Conservation (phyloP, 2,797 vertebrate genomes). For the Furcifer pardalis region DNA sequence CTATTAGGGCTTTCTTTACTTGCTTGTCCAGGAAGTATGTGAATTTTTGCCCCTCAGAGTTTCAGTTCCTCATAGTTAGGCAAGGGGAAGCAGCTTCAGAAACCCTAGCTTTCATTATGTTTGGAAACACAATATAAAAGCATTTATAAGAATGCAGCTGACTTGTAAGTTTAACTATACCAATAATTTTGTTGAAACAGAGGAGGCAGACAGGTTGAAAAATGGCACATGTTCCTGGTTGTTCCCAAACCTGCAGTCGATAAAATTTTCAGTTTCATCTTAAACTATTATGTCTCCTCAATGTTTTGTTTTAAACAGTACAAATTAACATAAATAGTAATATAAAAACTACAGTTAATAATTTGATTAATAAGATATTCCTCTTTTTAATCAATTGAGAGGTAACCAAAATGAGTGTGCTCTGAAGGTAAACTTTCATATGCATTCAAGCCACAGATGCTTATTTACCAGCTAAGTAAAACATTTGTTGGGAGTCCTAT, state of each 20-base stretch:
- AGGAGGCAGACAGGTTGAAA: conserved; percentile 11
- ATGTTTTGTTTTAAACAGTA: neutral
- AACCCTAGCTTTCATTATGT: conserved; percentile 51
- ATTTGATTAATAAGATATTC: neutral
- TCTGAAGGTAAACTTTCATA: neutral
- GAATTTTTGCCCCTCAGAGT: neutral
- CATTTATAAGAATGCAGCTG: conserved; percentile 35
- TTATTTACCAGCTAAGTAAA: neutral
- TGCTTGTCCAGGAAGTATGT: neutral
- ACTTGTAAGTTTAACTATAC: conserved; percentile 34
- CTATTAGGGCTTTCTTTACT: neutral
- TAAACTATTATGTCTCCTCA: neutral
- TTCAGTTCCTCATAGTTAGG: neutral
- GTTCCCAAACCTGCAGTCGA: conserved; percentile 18
- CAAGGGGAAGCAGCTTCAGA: conserved; percentile 17
- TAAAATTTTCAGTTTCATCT: neutral
- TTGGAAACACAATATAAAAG: conserved; percentile 24
- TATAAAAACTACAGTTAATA: neutral
- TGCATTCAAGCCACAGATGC: neutral
- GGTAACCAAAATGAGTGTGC: neutral
- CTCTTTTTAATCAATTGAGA: neutral
- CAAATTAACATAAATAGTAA: neutral
- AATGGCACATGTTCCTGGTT: neutral
- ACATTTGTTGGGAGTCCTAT: neutral
- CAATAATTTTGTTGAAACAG: conserved; percentile 31